Base-by-base conservation (phyloP, 2,797 vertebrate species). In the Spheniscus humboldti region DNA sequence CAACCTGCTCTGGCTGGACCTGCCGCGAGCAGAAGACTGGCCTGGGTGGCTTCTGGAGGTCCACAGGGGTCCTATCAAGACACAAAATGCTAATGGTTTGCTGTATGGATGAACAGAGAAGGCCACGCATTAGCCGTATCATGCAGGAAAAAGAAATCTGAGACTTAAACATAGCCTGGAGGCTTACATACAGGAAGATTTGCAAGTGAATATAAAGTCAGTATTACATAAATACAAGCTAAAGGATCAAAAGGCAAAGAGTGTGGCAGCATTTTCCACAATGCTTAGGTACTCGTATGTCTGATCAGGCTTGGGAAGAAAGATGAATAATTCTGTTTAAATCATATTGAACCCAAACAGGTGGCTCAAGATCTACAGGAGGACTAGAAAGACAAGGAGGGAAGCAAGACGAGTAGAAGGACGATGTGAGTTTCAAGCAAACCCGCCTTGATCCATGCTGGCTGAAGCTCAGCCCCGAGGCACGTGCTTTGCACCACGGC, bases 401-500 rank as follows among this genome's bases (percentile, higher is more conserved):
- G 37, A 71, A 71, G 13, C 6, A 74, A 68, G 45, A 37, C 0
- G 35, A 47, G 67, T 20, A 76, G 39, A n/a, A 92, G n/a, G 33
- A 50, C 1, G 1, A 9, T 1, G 22, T 6, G 72, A 60, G 31
- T 28, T 41, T 77, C 31, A 47, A 30, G 13, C 3, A 79, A 57
- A 31, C 27, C 18, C 52, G 13, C 11, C 35, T 35, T 35, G 30
- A 23, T 5, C 57, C 28, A 4, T 0, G 0, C 16, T 28, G 52
- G 22, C 68, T 68, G 82, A 30, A 77, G 41, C n/a, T 78, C 41
- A 80, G 43, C 55, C 67, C 39, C 5, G 1, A 68, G 39, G 33
- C 20, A 7, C 0, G 1, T 20, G 31, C 15, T 80, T 60, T 71
- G 43, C 33, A 15, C 41, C 55, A 3, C 0, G 0, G 23, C 28